These are phyloP conservation scores for Calliopsis andreniformis DNA, from an alignment of 1,140 invertebrate genomes.

Conservation along the genomic window DNA sequence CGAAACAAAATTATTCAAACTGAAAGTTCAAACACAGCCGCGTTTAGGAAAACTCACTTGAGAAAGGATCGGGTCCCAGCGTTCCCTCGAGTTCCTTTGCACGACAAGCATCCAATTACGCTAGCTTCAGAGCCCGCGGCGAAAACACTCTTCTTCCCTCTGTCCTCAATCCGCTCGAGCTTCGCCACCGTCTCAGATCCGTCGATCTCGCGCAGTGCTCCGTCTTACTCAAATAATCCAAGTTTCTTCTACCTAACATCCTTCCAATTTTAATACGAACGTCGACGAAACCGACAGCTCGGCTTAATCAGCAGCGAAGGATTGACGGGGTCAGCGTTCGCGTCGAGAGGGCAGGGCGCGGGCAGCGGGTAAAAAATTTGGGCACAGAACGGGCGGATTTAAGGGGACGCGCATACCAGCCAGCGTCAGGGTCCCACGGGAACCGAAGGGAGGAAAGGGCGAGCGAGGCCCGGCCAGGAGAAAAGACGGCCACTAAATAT, in stretches of 20 bases:
- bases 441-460: conserved; percentile 58
- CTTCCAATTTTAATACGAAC: conserved; percentile 44
- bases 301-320: conserved; percentile 18
- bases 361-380: conserved; percentile 51
- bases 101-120: conserved; percentile 40
- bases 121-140: background rate
- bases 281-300: conserved; percentile 14
- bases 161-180: background rate
- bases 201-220: background rate
- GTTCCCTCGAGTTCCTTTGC: background rate
- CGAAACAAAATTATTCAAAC: background rate
- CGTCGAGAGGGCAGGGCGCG: background rate
- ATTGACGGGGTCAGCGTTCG: conserved; percentile 12
- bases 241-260: background rate
- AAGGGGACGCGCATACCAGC: conserved; percentile 60
- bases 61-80: background rate
- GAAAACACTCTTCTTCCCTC: background rate
- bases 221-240: background rate
- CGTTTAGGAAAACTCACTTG: background rate
- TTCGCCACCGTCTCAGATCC: background rate
- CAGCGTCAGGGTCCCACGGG: conserved; percentile 61
- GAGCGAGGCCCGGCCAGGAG: conserved; percentile 40
- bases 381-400: conserved; percentile 35
- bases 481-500: conserved; percentile 74
- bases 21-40: background rate